A percentile compares a stretch with the other conserved stretches of the same genome.
These are phyloP conservation scores for Plectropomus leopardus DNA, from an alignment of 2,113 vertebrate genomes.

Conservation along the genomic window DNA sequence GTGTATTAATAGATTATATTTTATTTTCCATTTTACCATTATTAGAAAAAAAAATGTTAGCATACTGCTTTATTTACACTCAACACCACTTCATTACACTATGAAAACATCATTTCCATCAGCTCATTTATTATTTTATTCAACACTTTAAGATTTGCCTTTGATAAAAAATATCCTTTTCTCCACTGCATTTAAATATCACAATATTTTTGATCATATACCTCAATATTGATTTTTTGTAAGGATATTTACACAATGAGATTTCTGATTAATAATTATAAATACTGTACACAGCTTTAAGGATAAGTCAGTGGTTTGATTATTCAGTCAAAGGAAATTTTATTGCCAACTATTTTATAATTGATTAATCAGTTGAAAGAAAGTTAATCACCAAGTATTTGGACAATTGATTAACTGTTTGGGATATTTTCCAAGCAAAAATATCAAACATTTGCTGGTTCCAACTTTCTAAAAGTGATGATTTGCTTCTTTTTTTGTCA, in stretches of 20 bases:
- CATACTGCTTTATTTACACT: background rate
- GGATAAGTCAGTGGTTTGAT: too few relatives aligned
- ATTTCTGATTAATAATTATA: too few relatives aligned
- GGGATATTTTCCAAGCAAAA: background rate
- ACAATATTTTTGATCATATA: too few relatives aligned
- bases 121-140: background rate
- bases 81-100: background rate
- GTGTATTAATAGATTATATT: constrained; percentile 20
- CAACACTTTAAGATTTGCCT: background rate
- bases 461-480: too few relatives aligned
- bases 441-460: background rate
- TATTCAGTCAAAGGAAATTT: too few relatives aligned
- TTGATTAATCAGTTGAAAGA: background rate
- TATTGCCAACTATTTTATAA: background rate
- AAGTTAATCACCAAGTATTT: background rate
- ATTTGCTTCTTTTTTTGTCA: background rate
- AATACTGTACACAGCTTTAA: too few relatives aligned
- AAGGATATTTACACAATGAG: too few relatives aligned
- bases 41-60: background rate
- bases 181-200: too few relatives aligned
- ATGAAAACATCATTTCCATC: background rate
- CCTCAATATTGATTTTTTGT: too few relatives aligned
- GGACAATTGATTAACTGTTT: background rate
- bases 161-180: background rate
- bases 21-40: background rate